Evolutionary conservation across 2,797 vertebrate genomes (phyloP), one percentile per base, ranked within the genome.

Genomic region (Pseudomugil gertrudae): DNA sequence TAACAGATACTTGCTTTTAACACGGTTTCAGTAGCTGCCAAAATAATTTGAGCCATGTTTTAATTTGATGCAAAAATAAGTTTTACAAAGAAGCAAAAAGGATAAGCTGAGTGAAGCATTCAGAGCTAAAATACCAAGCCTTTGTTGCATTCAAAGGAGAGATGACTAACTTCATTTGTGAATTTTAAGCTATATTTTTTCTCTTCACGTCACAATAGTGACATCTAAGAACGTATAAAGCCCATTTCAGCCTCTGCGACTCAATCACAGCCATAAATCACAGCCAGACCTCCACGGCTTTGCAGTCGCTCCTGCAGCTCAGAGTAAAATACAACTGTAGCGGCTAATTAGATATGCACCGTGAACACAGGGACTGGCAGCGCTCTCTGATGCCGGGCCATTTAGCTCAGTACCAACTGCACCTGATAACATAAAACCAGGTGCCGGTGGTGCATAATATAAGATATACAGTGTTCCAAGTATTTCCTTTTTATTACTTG

Each of bases 311-410:
- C 75, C 70, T 60, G 13, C 27, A n/a, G 72, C 84, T 80, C 74
- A 19, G 60, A 78, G 69, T 80, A 66, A 82, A 87, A 81, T 47
- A 70, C 68, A 68, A 77, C 65, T 75, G 81, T 75, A 79, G 81
- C 83, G 90, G 83, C 58, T 59, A 61, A 85, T 89, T 87, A 85
- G 85, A 75, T 82, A 81, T 81, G 87, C 84, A 84, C 67, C 27
- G 48, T 81, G 85, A 84, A 77, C 86, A 78, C 30, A 47, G 43
- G 81, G 70, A 73, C 48, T 69, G 53, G 61, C 69, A 73, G 75
- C 36, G 57, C 81, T 66, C 72, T 79, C 79, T 61, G 63, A 84
- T 65, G 66, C 79, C 3, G 67, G 86, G 67, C 79, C 71, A 87
- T 90, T 90, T 84, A 76, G 75, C 81, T 85, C 64, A 53, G 65